phyloP scores from a whole-genome alignment of 2,113 vertebrate species.

The Malaclemys terrapin region DNA sequence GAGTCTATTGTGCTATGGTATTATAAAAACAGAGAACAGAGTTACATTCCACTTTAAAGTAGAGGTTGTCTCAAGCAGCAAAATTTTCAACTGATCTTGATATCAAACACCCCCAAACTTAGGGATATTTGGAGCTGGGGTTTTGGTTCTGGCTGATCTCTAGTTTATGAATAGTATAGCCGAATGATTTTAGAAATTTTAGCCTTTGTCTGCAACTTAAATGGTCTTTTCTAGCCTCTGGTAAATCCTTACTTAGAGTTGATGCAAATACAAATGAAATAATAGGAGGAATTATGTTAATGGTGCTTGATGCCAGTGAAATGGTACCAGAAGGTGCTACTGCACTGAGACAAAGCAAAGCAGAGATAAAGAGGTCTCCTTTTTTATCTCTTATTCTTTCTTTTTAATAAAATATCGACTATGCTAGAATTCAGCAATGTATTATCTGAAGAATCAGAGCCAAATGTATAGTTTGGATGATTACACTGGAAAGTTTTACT shows the following conservation, averaged over 20 bases:
- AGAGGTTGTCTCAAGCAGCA: background rate
- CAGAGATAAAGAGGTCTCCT: background rate
- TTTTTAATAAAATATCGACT: background rate
- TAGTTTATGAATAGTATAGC: background rate
- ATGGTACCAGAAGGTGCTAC: background rate
- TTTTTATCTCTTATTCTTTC: background rate
- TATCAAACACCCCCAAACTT: background rate
- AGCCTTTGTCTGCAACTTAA: background rate
- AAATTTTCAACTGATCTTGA: background rate
- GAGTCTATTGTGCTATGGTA: background rate
- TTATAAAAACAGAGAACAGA: background rate
- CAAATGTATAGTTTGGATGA: background rate
- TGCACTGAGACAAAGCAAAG: background rate
- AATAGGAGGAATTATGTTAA: constrained; percentile 8
- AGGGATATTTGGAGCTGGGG: background rate
- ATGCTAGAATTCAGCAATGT: background rate
- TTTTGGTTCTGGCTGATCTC: background rate
- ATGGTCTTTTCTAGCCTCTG: background rate
- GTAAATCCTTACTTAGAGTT: background rate
- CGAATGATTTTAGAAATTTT: background rate
- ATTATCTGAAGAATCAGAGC: constrained; percentile 9
- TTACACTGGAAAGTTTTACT: background rate
- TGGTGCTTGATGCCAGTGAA: background rate
- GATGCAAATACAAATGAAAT: background rate
- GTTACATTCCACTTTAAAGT: background rate